Conservation (phyloP, 2,888 invertebrate species). For the Agriopis leucophaearia region DNA sequence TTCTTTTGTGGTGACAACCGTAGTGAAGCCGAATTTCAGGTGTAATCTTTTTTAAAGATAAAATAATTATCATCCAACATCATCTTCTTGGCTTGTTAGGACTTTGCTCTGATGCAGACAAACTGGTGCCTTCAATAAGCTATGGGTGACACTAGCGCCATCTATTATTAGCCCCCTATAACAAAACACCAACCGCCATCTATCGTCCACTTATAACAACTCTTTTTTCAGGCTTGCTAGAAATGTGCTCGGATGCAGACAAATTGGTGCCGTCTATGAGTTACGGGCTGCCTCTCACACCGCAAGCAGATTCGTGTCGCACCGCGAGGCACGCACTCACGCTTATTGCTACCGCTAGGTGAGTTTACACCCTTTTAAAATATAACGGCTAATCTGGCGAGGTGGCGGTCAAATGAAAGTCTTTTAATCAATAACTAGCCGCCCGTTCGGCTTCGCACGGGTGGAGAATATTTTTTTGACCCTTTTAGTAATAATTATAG, state of each 20-base stretch:
- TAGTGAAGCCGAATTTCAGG: no score
- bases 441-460: no score
- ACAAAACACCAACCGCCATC: background rate
- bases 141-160: background rate
- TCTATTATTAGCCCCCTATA: background rate
- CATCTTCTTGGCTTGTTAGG: background rate
- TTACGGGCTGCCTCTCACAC: slow-evolving; percentile 97
- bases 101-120: background rate
- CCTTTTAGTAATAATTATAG: no score
- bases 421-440: no score
- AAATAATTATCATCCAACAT: background rate
- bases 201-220: background rate
- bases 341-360: slow-evolving; percentile 96
- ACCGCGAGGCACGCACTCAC: slow-evolving; percentile 99
- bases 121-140: background rate
- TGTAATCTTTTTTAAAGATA: no score
- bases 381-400: no score
- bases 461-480: no score
- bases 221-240: slow-evolving; percentile 90
- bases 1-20: no score
- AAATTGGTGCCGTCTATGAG: slow-evolving; percentile 97
- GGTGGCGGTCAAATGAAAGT: no score
- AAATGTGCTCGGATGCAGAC: slow-evolving; percentile 96
- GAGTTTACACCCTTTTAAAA: slow-evolving; percentile 19
- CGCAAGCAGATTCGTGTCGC: slow-evolving; percentile 98